A percentile compares a stretch with the other conserved stretches of the same genome.
Conservation (phyloP, 2,113 vertebrate genomes). For the Thalassarche chlororhynchos region DNA sequence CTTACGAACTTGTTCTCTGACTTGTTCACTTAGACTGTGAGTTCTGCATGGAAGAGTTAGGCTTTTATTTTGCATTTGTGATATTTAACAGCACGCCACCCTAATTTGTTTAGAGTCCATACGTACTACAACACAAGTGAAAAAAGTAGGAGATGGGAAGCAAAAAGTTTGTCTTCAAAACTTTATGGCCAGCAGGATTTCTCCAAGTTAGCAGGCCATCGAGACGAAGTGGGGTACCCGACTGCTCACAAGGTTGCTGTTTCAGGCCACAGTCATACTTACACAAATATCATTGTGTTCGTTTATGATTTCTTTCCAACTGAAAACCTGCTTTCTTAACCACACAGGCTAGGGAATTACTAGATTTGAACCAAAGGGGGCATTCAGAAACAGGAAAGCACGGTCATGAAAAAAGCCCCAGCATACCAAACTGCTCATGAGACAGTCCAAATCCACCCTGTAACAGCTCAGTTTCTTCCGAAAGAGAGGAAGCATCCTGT, state of each 20-base stretch:
- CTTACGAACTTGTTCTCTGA: not conserved
- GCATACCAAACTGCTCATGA: not conserved
- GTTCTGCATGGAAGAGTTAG: not conserved
- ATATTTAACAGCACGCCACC: not conserved
- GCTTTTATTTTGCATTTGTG: not conserved
- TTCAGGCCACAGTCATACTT: not conserved
- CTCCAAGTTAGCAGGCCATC: not conserved
- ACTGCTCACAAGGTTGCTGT: not conserved
- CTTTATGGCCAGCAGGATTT: not conserved
- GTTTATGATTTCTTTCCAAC: not conserved
- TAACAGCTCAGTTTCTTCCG: not conserved
- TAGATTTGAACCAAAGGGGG: not conserved
- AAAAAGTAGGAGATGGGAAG: not conserved
- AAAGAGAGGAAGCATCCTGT: not conserved
- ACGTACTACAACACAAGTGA: not conserved
- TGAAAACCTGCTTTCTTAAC: not conserved
- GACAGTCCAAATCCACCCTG: not conserved
- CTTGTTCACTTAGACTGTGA: not conserved
- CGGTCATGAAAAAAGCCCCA: not conserved
- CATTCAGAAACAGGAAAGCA: not conserved
- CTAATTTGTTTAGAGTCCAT: not conserved
- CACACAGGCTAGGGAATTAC: not conserved
- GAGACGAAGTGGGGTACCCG: fast-evolving
- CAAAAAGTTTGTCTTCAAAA: not conserved
- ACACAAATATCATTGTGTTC: not conserved